Conservation (phyloP, 2,113 vertebrate species). For the Xenus cinereus region DNA sequence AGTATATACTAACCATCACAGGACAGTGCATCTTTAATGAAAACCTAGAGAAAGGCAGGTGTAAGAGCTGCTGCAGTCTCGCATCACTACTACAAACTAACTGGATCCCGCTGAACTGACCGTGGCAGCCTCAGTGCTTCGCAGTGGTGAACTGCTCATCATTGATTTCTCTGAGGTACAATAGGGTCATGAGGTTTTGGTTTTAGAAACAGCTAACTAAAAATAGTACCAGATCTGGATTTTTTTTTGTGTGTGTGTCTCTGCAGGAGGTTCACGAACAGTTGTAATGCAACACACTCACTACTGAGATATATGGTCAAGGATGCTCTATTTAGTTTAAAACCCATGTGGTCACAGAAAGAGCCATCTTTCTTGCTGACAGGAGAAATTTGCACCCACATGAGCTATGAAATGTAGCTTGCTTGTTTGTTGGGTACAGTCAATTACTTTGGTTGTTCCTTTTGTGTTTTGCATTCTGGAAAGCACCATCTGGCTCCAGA, state of each 20-base stretch:
- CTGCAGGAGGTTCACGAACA: neutral
- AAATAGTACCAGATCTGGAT: neutral
- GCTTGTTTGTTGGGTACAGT: neutral
- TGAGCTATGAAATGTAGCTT: neutral
- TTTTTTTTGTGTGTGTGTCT: neutral
- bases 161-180: neutral
- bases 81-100: neutral
- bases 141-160: accelerated
- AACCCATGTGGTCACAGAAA: neutral
- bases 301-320: neutral
- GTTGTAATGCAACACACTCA: neutral
- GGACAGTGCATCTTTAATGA: neutral
- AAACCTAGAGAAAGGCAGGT: neutral
- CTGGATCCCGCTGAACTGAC: neutral
- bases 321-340: neutral
- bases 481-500: neutral
- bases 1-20: neutral
- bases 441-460: neutral
- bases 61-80: neutral
- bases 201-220: neutral
- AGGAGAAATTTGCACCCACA: neutral
- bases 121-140: neutral
- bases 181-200: neutral
- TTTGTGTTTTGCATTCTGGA: neutral
- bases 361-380: neutral